Evolutionary conservation across 2,888 invertebrate genomes (phyloP), one percentile per base, ranked within the genome.

Genomic region (Phaedon cochleariae): DNA sequence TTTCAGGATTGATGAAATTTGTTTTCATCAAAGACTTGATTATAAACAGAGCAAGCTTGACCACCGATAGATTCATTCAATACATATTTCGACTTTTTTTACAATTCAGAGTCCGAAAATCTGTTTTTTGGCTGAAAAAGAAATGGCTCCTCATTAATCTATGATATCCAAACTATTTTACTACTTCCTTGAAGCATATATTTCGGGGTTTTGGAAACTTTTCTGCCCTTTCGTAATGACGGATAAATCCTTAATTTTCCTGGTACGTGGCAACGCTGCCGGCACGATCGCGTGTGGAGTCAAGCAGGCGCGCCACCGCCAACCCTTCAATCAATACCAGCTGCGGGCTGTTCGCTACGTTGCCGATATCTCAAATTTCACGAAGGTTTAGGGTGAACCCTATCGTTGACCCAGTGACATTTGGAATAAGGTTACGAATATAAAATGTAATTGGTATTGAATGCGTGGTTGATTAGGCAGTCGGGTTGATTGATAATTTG

Each of bases 301-400:
- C 82, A 78, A 77, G 77, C 79, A 78, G 82, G 81, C 82, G 80
- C 79, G 73, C 70, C 76, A 69, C 68, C 67, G 65, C 59, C 70
- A 71, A 67, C 72, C 74, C 74, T 70, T 71, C 74, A 78, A 78
- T 77, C 77, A 76, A 77, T 77, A 76, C 75, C 77, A 72, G 83
- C 82, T 84, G 84, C 85, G 76, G 85, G 83, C 84, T 84, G 85
- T 85, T 81, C 54, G 65, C 58, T 31, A 9, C 34, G 65, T 67
- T 70, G 68, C 64, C 70, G 29, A 15, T 20, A 9, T 54, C 7
- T 12, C 6, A 6, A 1, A 22, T 22, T 53, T 53, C 17, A 17
- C 1, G 37, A 21, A 34, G 20, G 31, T 15, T 29, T 20, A 0
- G 5, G 20, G 26, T 46, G 15, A 52, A 34, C n/a, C 17, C 17